A percentile compares a stretch with the other conserved stretches of the same genome.
Conservation (phyloP, 2,888 invertebrate genomes). For the Deilephila porcellus region DNA sequence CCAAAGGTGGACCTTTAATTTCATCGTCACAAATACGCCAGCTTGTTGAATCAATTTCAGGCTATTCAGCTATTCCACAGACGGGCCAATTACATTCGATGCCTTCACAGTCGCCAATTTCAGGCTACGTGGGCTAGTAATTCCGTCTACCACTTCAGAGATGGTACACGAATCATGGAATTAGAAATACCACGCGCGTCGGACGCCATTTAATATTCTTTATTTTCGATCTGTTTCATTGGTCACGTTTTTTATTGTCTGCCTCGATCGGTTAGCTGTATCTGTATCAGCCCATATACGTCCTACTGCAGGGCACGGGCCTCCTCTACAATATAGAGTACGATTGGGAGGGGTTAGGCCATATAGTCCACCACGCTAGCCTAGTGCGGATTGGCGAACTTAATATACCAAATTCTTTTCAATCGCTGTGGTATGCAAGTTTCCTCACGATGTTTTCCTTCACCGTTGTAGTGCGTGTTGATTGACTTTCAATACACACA, state of each 20-base stretch:
- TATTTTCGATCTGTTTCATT: not conserved
- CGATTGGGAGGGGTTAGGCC: no score
- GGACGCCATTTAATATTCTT: constrained; percentile 4
- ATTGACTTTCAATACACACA: no score
- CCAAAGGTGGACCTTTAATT: not conserved
- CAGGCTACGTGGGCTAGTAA: constrained; percentile 27
- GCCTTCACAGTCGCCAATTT: constrained; percentile 26
- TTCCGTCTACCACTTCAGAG: constrained; percentile 2
- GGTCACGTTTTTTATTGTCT: not conserved
- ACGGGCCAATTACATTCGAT: constrained; percentile 36
- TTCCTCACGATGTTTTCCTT: no score
- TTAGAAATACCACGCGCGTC: not conserved
- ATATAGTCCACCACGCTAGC: no score
- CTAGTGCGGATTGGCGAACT: no score
- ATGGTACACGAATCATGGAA: not conserved
- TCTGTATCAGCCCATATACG: no score
- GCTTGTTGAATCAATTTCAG: not conserved
- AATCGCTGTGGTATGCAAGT: no score
- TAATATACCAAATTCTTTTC: no score
- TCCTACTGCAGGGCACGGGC: no score
- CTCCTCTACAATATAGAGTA: no score
- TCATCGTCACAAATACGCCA: constrained; percentile 3
- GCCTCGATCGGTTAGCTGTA: not conserved
- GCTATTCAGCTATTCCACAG: constrained; percentile 33
- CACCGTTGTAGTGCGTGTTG: no score